Conservation (phyloP, 2,113 vertebrate genomes). For the Festucalex cinctus region DNA sequence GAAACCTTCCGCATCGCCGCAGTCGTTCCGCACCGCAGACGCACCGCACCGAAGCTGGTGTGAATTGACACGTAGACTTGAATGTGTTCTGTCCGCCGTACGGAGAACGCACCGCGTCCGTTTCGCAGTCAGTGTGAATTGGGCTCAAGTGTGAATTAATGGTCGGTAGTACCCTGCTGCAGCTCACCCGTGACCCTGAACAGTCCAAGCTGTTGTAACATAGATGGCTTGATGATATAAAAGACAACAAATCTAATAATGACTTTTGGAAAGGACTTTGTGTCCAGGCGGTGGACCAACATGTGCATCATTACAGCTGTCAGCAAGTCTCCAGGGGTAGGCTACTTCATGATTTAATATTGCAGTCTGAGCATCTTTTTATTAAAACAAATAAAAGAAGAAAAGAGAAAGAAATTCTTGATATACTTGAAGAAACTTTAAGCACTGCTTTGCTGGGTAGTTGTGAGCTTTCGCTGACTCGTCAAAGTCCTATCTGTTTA, state of each 20-base stretch:
- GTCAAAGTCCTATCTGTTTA: conserved; percentile 49
- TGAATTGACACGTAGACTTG: no score
- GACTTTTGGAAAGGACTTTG: neutral
- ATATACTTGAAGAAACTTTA: neutral
- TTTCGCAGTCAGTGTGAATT: no score
- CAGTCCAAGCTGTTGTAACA: neutral
- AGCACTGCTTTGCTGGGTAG: neutral
- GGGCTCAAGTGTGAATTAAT: no score
- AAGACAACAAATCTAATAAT: neutral
- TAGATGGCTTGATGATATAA: neutral
- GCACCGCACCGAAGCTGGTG: no score
- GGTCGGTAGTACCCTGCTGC: neutral
- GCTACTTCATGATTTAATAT: neutral
- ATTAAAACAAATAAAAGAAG: neutral
- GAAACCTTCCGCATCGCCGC: no score
- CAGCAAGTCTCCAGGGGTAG: neutral
- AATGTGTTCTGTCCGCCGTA: no score
- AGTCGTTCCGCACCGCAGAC: no score
- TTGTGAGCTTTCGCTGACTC: conserved; percentile 40
- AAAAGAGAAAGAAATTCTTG: neutral
- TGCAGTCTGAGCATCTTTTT: neutral
- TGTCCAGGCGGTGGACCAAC: neutral
- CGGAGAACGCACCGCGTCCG: no score
- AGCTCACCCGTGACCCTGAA: neutral
- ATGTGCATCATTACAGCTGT: neutral